Evolutionary conservation across 2,888 invertebrate species (phyloP), one percentile per base, ranked within the genome.

Genomic region (Scelioninae gen. 2): DNA sequence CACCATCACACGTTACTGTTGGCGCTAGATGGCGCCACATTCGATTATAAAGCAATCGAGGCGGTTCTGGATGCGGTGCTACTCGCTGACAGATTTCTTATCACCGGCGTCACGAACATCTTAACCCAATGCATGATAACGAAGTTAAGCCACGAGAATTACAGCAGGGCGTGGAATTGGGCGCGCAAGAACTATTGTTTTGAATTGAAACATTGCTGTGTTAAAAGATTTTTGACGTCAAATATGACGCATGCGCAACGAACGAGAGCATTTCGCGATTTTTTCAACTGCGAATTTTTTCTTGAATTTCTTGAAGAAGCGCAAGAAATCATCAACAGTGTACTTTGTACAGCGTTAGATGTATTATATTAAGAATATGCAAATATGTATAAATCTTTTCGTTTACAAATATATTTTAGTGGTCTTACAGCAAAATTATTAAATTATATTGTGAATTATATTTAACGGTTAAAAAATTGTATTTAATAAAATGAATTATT

Each of bases 1-100:
- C 3, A 88, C 87, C 10, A 88, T 93, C 0, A 79, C 2, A 81
- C 81, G 1, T 68, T 84, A 1, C 46, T 84, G 2, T 55, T 79
- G 0, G 85, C 83, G 0, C 77, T 77, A 0, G 79, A 72, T 31
- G 84, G 82, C 3, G 71, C 74, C 0, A 41, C 58, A 0, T 79
- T 79, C 4, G 70, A 81, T 0, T 75, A 80, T 41, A 68, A 77
- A 9, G 68, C 75, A 1, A 85, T 86, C 45, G 86, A 86, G 16
- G 82, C 82, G 0, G 35, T 85, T 0, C 73, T 86, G 9, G 86
- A 86, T n/a, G 86, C 86, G 1, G 84, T 83, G 1, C 57, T 85
- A 4, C 60, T 86, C 0, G 86, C 86, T 0, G 84, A 86, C 55
- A 83, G 82, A 69, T 86, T 81, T 39, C 79, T 85, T 9, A 86